A percentile compares a stretch with the other conserved stretches of the same genome.
phyloP scores from a whole-genome alignment of 2,113 vertebrate genomes.

The Podilymbus podiceps region DNA sequence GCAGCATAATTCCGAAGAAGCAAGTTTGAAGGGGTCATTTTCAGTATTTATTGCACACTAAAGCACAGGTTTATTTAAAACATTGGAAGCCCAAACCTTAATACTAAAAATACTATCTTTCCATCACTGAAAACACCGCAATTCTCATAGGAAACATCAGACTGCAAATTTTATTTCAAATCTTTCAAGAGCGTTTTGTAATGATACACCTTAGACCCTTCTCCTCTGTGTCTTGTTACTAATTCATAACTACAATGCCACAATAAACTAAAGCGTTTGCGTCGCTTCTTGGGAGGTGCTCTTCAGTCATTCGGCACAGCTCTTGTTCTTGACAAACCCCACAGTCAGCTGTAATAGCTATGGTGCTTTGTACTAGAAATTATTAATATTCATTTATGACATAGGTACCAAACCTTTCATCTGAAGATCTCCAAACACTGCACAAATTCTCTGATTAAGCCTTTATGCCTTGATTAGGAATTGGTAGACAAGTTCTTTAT shows the following conservation, averaged over 20 bases:
- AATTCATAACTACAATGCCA: not conserved
- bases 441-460: conserved; percentile 8
- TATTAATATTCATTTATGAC: not conserved
- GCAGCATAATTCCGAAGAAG: not conserved
- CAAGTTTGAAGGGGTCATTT: not conserved
- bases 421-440: conserved; percentile 2
- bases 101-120: not conserved
- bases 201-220: not conserved
- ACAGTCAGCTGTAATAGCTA: not conserved
- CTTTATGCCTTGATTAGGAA: not conserved
- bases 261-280: not conserved
- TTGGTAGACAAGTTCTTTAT: not conserved
- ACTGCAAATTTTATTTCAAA: not conserved
- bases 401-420: not conserved
- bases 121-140: not conserved
- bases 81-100: not conserved
- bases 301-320: not conserved
- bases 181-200: not conserved
- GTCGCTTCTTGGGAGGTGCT: not conserved
- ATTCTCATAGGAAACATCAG: not conserved
- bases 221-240: not conserved
- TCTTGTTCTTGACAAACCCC: not conserved
- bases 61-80: conserved; percentile 13
- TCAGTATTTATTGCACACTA: not conserved
- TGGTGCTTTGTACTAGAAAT: not conserved